phyloP scores from a whole-genome alignment of 2,113 vertebrate species.

The Microtus montanus region DNA sequence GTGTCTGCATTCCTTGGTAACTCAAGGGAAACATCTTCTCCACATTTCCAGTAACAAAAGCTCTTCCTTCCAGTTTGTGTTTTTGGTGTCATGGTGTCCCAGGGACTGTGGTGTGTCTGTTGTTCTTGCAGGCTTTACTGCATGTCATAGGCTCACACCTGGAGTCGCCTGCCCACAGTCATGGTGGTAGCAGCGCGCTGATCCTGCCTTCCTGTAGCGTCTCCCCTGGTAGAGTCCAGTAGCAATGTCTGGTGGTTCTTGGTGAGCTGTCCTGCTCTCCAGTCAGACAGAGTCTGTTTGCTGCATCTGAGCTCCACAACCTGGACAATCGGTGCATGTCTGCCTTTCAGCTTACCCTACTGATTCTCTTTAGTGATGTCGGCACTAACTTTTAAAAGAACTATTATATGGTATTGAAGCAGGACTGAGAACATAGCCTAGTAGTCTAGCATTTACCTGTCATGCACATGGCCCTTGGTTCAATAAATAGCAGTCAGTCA shows the following conservation, averaged over 20 bases:
- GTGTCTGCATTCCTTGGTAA: not conserved
- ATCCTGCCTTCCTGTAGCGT: not conserved
- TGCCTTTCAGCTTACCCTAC: not conserved
- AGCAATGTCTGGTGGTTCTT: too few species aligned
- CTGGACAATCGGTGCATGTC: not conserved
- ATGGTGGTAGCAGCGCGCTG: not conserved
- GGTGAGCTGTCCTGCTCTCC: not conserved
- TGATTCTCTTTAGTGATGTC: not conserved
- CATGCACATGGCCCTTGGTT: not conserved
- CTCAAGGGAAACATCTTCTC: rapidly evolving
- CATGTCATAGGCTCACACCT: not conserved
- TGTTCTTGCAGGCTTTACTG: not conserved
- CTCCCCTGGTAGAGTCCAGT: not conserved
- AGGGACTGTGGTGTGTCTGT: not conserved
- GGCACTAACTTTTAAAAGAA: not conserved
- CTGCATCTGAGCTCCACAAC: not conserved
- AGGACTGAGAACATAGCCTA: not conserved
- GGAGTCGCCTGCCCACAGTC: rapidly evolving
- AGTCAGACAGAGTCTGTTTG: not conserved
- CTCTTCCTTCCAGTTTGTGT: not conserved
- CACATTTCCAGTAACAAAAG: not conserved
- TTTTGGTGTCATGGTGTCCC: not conserved
- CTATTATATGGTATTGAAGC: too few species aligned
- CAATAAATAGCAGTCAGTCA: not conserved
- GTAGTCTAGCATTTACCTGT: not conserved